Evolutionary conservation across 2,888 invertebrate genomes (phyloP), one percentile per base, ranked within the genome.

Genomic region (Mellilla xanthometata): DNA sequence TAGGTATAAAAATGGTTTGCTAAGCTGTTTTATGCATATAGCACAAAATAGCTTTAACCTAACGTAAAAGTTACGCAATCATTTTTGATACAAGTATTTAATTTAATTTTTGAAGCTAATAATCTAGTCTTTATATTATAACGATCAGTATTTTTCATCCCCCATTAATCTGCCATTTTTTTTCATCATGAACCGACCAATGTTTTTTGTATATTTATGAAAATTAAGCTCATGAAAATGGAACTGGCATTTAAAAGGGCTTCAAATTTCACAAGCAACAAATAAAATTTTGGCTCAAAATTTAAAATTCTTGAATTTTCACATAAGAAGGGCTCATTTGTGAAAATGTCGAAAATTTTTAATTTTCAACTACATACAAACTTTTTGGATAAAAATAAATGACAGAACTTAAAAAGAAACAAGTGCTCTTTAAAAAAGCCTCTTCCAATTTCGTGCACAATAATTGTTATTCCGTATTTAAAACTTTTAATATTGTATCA

Each of bases 291-390:
- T n/a, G 13, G 31, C 27, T 27, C 42, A 57, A 62, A 74, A 74
- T 78, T 74, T 67, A 71, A 80, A 78, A 78, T 74, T 66, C 59
- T 64, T 58, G 50, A 55, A 56, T 65, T 70, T 71, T 68, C 60
- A 58, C 67, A 54, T 67, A 76, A 68, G 13, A 29, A 65, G 87
- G 87, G 87, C 87, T 87, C 87, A 79, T 73, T 76, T 75, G 65
- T 68, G 71, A 52, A 70, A 65, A 62, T 60, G 51, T 54, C 33
- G 65, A 64, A 45, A 66, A 79, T 80, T 81, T 83, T 80, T 56
- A 73, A 79, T 78, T 75, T 70, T 62, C 39, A 46, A 28, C 23
- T 32, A 34, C 48, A 28, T 31, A 19, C 15, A 28, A 41, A 49
- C 77, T 40, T 59, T 53, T n/a, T 42, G 7, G n/a, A 24, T 8